Evolutionary conservation across 2,888 invertebrate species (phyloP), one percentile per base, ranked within the genome.

Genomic region (Synergus gifuensis): DNA sequence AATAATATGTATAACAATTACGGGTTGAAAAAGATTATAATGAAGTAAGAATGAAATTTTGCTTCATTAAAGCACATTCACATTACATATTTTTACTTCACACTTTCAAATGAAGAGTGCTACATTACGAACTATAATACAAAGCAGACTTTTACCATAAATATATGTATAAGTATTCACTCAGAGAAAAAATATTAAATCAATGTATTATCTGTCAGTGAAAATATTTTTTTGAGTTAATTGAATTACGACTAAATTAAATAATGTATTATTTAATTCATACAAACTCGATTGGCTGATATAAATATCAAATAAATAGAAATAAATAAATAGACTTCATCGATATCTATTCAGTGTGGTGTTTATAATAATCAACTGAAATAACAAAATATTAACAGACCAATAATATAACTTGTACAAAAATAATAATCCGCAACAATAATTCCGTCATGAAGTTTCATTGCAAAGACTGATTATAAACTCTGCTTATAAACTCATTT

Each of bases 391-490:
- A 11, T 22, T 11, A 22, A 60, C 22, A 60, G 22, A 22, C 11
- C 42, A 66, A 64, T 64, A 64, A n/a, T 18, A 42, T 11, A 66
- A 42, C 18, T n/a, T 18, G 42, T 42, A 66, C n/a, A 42, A 66
- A 66, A 66, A 44, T 67, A 67, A 18, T 18, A 67, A 44, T 44
- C 44, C 12, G n/a, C 12, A 44, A 67, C 18, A 66, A 66, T 40
- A 66, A 66, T 12, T 46, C 18, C 40, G 22, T 42, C 67, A 14
- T 14, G 7, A 67, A 44, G 42, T 67, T 44, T 67, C 22, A 11
- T 67, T 18, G 44, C 42, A 44, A 67, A 67, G 67, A 67, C 67
- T 67, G 67, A 67, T 67, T 22, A 67, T 22, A 67, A 67, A 67
- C 2, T 44, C 44, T 44, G 67, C 44, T 67, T 46, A 67, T 14